Percentiles rank a stretch among this genome's conserved stretches.
phyloP scores from a whole-genome alignment of 2,888 invertebrate species.

The Sphaeridia pumilis region DNA sequence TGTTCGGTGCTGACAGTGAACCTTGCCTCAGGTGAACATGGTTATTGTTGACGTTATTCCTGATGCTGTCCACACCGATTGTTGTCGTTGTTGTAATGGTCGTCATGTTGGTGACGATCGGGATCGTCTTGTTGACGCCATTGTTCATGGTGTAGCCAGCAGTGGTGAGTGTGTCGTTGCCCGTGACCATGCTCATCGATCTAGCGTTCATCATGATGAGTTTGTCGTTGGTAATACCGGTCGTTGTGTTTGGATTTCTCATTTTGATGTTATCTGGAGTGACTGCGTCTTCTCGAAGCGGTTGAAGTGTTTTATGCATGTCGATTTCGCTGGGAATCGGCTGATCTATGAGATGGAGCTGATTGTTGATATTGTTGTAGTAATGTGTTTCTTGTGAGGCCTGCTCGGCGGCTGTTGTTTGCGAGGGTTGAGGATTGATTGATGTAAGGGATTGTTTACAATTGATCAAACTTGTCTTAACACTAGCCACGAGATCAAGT shows the following conservation, averaged over 20 bases:
- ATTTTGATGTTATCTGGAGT: no score
- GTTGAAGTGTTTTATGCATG: background rate
- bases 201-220: background rate
- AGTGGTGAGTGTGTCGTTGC: background rate
- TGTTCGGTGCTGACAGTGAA: constrained; percentile 34
- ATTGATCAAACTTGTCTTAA: constrained; percentile 19
- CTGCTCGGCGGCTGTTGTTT: background rate
- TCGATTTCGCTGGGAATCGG: no score
- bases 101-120: background rate
- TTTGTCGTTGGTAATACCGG: background rate
- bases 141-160: background rate
- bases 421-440: constrained; percentile 12
- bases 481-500: constrained; percentile 33
- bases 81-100: constrained; percentile 8
- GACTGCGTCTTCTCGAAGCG: no score
- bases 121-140: background rate
- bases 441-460: constrained; percentile 9
- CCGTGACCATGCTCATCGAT: background rate
- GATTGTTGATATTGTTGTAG: background rate
- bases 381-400: background rate
- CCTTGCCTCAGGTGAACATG: constrained; percentile 27
- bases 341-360: no score
- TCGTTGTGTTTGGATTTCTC: background rate
- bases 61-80: constrained; percentile 16
- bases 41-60: constrained; percentile 18